These are phyloP conservation scores for Grammomys dolichurus DNA, from an alignment of 2,113 vertebrate species.

Conservation along the genomic window DNA sequence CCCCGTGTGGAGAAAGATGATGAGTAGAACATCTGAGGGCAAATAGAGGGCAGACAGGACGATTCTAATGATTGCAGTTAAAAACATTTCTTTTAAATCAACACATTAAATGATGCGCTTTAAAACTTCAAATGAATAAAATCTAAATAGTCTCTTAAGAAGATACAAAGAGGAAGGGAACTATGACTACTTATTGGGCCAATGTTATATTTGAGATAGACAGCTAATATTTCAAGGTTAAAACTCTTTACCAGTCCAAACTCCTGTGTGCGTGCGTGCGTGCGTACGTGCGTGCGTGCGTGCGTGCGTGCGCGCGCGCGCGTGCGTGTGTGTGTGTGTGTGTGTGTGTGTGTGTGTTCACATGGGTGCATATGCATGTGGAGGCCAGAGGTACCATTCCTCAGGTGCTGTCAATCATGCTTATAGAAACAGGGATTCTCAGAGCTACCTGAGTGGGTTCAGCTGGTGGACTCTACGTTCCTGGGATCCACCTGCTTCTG, in stretches of 20 bases:
- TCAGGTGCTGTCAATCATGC: background rate
- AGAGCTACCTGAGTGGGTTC: background rate
- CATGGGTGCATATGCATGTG: background rate
- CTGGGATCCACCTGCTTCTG: background rate
- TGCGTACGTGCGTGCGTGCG: no score
- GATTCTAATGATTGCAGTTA: slow-evolving; percentile 76
- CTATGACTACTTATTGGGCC: slow-evolving; percentile 70
- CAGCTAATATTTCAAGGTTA: background rate
- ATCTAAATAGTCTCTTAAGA: slow-evolving; percentile 1
- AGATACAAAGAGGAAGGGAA: slow-evolving; percentile 65
- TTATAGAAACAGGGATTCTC: background rate
- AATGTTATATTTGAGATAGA: slow-evolving; percentile 71
- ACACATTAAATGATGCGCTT: slow-evolving; percentile 51
- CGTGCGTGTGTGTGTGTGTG: background rate
- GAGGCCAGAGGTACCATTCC: background rate
- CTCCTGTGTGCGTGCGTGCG: no score
- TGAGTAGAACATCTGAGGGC: background rate
- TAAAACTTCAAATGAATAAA: slow-evolving; percentile 62
- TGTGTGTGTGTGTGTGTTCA: no score
- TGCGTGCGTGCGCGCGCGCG: no score
- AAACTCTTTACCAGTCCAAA: background rate
- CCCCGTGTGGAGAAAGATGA: background rate
- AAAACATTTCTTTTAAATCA: slow-evolving; percentile 75
- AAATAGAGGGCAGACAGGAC: background rate
- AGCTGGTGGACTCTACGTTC: no score